Conservation (phyloP, 2,113 vertebrate genomes). For the Smithornis capensis region DNA sequence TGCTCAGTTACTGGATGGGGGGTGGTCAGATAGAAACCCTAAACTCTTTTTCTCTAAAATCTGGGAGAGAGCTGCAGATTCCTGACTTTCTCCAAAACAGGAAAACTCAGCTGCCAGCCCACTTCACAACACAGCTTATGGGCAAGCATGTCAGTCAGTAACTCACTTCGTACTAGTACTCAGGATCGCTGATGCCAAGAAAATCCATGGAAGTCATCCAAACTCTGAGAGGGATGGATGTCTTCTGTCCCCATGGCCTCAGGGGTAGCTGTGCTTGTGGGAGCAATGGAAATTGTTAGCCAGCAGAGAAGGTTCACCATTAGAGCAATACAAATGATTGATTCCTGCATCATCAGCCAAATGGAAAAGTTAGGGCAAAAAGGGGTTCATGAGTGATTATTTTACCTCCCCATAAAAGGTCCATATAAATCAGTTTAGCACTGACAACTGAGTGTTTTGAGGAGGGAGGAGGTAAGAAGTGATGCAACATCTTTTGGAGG, state of each 20-base stretch:
- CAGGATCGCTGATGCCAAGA: neutral
- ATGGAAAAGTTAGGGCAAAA: neutral
- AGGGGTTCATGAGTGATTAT: neutral
- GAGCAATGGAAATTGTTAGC: neutral
- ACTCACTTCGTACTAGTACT: neutral
- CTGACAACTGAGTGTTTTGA: fast-evolving
- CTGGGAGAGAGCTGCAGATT: neutral
- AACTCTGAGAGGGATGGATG: neutral
- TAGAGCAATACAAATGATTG: slow-evolving; percentile 1
- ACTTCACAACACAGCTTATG: neutral
- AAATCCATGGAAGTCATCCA: slow-evolving; percentile 9
- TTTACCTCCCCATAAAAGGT: neutral
- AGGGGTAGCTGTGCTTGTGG: neutral
- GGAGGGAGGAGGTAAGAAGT: fast-evolving
- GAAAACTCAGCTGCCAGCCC: neutral
- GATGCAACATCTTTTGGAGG: neutral
- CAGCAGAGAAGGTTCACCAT: neutral
- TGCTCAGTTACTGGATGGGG: fast-evolving
- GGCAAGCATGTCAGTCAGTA: neutral
- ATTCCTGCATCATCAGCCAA: neutral
- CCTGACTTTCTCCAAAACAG: neutral
- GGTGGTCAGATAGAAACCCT: neutral
- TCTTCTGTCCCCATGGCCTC: neutral
- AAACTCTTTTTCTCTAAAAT: neutral
- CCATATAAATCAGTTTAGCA: neutral